Percentiles rank a stretch among this genome's conserved stretches.
Evolutionary conservation across 2,797 vertebrate genomes (phyloP).

Genomic region (Stomatorhinus walkeri): DNA sequence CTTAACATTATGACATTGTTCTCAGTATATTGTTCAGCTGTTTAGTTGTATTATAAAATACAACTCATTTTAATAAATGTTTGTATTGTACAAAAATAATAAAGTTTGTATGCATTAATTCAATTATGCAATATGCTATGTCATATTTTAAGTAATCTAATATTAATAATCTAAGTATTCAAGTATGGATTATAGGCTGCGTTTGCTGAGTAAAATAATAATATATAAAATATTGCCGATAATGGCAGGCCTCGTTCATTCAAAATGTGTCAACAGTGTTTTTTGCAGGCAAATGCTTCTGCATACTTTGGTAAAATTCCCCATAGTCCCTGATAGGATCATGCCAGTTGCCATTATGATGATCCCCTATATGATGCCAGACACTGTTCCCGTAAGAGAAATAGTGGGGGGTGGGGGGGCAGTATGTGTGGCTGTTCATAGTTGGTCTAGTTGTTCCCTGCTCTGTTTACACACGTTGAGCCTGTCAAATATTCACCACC

Average conservation of each 20-base stretch:
- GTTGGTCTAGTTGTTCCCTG: background rate
- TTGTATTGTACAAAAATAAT: background rate
- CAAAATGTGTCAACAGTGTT: background rate
- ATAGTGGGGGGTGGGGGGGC: background rate
- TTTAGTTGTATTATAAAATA: background rate
- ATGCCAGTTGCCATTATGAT: background rate
- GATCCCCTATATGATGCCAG: background rate
- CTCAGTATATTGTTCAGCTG: background rate
- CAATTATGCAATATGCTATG: background rate
- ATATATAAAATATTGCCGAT: background rate
- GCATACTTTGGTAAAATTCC: background rate
- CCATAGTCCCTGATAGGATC: background rate
- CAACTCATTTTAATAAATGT: background rate
- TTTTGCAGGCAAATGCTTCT: background rate
- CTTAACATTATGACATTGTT: background rate
- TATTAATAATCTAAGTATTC: background rate
- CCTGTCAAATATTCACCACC: constrained; percentile 9
- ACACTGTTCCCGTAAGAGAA: background rate
- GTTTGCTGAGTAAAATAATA: background rate
- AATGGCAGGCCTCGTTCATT: background rate
- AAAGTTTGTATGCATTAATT: background rate
- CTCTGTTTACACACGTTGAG: background rate
- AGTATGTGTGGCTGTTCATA: background rate
- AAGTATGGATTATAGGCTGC: background rate
- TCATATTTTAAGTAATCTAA: background rate